These are phyloP conservation scores for Drosophila buzzatii DNA, from an alignment of 2,888 invertebrate species.

Conservation along the genomic window DNA sequence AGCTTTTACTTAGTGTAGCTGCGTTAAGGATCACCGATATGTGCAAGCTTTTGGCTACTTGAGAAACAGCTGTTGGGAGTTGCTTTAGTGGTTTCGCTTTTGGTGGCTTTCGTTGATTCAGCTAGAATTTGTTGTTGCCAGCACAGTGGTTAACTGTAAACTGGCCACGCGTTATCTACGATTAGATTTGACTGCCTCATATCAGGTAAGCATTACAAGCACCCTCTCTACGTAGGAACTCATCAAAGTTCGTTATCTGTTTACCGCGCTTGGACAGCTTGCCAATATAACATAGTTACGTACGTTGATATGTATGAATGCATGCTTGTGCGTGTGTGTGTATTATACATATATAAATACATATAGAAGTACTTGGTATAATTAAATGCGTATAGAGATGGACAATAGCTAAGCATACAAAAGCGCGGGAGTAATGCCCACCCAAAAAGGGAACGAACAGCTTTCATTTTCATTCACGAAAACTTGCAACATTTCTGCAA, in stretches of 20 bases:
- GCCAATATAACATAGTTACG: slow-evolving; percentile 59
- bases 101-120: neutral
- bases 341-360: slow-evolving; percentile 31
- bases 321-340: neutral
- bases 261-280: slow-evolving; percentile 46
- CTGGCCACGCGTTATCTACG: slow-evolving; percentile 52
- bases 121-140: slow-evolving; percentile 29
- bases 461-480: slow-evolving; percentile 77
- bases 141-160: slow-evolving; percentile 45
- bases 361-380: slow-evolving; percentile 53
- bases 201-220: slow-evolving; percentile 56
- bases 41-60: slow-evolving; percentile 14
- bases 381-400: slow-evolving; percentile 46
- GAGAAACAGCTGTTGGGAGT: slow-evolving; percentile 33
- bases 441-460: slow-evolving; percentile 32
- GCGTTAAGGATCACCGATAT: slow-evolving; percentile 19
- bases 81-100: neutral
- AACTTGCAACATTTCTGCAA: slow-evolving; percentile 55
- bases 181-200: slow-evolving; percentile 50
- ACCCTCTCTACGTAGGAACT: slow-evolving; percentile 51
- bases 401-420: slow-evolving; percentile 50
- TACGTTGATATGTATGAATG: neutral
- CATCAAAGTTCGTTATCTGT: slow-evolving; percentile 70
- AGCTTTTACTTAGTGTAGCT: slow-evolving; percentile 10
- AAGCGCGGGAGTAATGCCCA: slow-evolving; percentile 48